These are phyloP conservation scores for Pangasius macronema DNA, from an alignment of 2,797 vertebrate genomes.

Conservation along the genomic window DNA sequence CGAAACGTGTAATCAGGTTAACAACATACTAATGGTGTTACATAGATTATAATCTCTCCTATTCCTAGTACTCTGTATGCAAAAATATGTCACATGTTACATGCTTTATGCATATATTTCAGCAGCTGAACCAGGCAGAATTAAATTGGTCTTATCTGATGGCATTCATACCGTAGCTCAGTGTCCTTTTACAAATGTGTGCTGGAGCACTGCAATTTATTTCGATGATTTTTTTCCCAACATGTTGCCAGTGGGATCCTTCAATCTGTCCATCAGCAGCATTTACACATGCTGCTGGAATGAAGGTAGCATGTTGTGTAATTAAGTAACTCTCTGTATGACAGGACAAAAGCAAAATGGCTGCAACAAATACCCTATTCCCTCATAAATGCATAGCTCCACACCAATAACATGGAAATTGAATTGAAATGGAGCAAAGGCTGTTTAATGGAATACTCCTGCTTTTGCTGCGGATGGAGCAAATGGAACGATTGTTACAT, in stretches of 20 bases:
- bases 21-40: conserved; percentile 26
- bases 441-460: background rate
- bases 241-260: background rate
- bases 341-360: conserved; percentile 39
- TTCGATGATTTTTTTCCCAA: background rate
- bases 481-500: conserved; percentile 28
- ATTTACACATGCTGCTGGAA: conserved; percentile 7
- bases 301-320: conserved; percentile 4
- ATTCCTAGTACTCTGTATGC: background rate
- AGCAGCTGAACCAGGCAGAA: background rate
- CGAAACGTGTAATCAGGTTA: conserved; percentile 43
- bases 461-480: conserved; percentile 4
- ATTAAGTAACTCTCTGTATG: conserved; percentile 27
- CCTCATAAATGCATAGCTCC: conserved; percentile 4
- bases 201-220: background rate
- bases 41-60: conserved; percentile 33
- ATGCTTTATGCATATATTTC: conserved; percentile 3
- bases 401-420: background rate
- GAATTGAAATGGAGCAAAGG: conserved; percentile 8
- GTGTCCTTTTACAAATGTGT: conserved; percentile 15
- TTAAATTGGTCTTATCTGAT: conserved; percentile 16
- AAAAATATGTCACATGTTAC: conserved; percentile 1
- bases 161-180: background rate
- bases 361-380: conserved; percentile 24
- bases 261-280: background rate